These are phyloP conservation scores for Platysteira castanea DNA, from an alignment of 2,113 vertebrate species.

Conservation along the genomic window DNA sequence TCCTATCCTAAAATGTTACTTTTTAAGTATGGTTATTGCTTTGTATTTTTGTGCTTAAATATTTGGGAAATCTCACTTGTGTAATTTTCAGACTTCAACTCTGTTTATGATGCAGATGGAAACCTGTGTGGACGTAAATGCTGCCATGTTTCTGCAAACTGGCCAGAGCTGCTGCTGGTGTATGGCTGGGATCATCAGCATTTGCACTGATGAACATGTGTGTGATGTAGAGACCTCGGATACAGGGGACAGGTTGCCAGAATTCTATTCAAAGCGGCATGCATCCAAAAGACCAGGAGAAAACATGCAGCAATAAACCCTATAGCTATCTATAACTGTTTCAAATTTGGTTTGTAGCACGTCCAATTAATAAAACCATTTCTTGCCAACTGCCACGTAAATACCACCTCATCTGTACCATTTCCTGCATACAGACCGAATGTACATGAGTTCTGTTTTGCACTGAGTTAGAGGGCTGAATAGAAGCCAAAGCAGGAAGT, in stretches of 20 bases:
- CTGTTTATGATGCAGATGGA: slow-evolving; percentile 40
- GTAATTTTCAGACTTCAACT: slow-evolving; percentile 64
- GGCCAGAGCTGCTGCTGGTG: neutral
- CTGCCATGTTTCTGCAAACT: neutral
- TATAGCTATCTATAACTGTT: neutral
- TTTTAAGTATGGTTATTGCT: neutral
- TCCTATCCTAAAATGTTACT: neutral
- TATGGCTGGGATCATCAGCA: neutral
- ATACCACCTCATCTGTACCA: neutral
- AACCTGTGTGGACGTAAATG: slow-evolving; percentile 39
- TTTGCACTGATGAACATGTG: neutral
- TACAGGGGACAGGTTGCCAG: neutral
- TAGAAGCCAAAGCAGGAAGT: slow-evolving; percentile 39
- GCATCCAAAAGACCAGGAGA: neutral
- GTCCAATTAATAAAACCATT: neutral
- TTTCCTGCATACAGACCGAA: neutral
- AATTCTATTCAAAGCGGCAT: neutral
- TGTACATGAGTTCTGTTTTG: neutral
- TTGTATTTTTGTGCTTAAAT: slow-evolving; percentile 19
- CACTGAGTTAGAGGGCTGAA: neutral
- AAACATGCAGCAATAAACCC: neutral
- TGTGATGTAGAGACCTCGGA: neutral
- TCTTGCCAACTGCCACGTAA: neutral
- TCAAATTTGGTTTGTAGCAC: neutral
- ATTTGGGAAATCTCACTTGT: slow-evolving; percentile 43